A percentile compares a stretch with the other conserved stretches of the same genome.
Evolutionary conservation across 2,113 vertebrate species (phyloP).

Genomic region (Pangasianodon hypophthalmus): DNA sequence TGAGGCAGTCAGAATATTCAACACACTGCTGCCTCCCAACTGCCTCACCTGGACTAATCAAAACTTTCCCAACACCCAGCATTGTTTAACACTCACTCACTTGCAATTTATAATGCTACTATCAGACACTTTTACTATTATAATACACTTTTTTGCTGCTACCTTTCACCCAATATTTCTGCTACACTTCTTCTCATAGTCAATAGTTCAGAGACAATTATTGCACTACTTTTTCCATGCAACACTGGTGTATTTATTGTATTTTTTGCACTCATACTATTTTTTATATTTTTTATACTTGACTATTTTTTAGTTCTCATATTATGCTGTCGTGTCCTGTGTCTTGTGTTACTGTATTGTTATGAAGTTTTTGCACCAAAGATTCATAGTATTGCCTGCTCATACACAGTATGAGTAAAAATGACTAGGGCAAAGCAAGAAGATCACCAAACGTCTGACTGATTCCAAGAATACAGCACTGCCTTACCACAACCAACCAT

Average conservation of each 20-base stretch:
- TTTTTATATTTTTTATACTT: no score
- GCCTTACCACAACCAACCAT: not conserved
- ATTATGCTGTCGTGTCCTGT: not conserved
- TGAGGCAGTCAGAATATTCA: not conserved
- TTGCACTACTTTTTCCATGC: not conserved
- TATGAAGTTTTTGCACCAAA: no score
- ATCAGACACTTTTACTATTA: not conserved
- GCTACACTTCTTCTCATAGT: not conserved
- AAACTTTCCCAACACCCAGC: not conserved
- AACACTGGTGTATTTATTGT: not conserved
- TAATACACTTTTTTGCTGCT: not conserved
- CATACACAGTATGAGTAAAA: not conserved
- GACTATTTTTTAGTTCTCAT: not conserved
- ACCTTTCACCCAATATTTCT: not conserved
- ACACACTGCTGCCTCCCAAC: not conserved
- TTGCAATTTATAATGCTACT: not conserved
- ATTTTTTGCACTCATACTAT: not conserved
- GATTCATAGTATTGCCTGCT: no score
- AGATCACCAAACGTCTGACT: not conserved
- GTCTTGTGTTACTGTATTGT: not conserved
- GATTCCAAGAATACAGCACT: not conserved
- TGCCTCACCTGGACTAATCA: not conserved
- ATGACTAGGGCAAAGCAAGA: not conserved
- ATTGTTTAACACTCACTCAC: not conserved
- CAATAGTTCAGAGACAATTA: not conserved